Conservation (phyloP, 1,140 invertebrate species). For the Heliconius congener region DNA sequence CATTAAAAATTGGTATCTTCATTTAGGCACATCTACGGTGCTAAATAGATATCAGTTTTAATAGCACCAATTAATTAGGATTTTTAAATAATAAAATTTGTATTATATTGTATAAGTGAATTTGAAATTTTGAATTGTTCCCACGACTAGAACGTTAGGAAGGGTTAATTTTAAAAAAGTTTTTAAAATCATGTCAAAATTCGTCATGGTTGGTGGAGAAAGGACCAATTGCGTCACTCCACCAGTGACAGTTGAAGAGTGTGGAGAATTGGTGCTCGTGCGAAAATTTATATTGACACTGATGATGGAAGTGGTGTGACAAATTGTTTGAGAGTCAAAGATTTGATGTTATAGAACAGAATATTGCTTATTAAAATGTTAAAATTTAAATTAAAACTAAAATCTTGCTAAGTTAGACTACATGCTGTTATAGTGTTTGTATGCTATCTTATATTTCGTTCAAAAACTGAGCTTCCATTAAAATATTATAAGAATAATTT, state of each 20-base stretch:
- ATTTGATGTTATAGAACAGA: neutral
- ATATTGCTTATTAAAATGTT: neutral
- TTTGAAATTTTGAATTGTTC: neutral
- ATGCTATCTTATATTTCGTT: no score
- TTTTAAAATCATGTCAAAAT: conserved; percentile 72
- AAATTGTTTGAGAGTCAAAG: conserved; percentile 34
- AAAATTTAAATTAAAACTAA: neutral
- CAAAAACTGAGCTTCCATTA: no score
- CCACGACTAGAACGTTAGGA: conserved; percentile 58
- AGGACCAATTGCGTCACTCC: conserved; percentile 63
- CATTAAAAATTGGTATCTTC: conserved; percentile 54
- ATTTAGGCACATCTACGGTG: conserved; percentile 65
- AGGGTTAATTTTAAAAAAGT: conserved; percentile 68
- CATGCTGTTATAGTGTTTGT: no score
- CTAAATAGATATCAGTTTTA: conserved; percentile 44
- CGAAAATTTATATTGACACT: conserved; percentile 64
- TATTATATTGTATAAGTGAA: neutral
- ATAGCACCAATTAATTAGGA: conserved; percentile 55
- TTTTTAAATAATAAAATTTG: conserved; percentile 31
- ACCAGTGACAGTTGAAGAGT: conserved; percentile 71
- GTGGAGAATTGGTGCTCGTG: conserved; percentile 68
- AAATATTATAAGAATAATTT: no score
- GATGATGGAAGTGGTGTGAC: conserved; percentile 47
- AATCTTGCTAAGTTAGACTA: no score
- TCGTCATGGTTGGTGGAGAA: conserved; percentile 62